Conservation (phyloP, 2,888 invertebrate species). For the Eupsilia transversa region DNA sequence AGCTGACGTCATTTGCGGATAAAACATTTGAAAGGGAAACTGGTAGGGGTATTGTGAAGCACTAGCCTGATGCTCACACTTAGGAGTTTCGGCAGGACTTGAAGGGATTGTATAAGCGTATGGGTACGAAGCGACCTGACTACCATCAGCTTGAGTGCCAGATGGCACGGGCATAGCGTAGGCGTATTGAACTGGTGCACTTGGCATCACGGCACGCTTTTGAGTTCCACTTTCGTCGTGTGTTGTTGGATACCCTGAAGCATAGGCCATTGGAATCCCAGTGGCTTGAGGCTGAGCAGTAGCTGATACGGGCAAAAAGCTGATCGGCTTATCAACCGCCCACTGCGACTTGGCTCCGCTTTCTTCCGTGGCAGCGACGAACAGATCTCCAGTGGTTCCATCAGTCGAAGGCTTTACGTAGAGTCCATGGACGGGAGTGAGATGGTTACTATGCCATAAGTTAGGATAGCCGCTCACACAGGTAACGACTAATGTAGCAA, state of each 20-base stretch:
- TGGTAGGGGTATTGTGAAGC: constrained; percentile 74
- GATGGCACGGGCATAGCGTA: constrained; percentile 77
- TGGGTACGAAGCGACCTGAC: constrained; percentile 72
- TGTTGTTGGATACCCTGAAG: constrained; percentile 67
- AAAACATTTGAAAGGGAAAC: constrained; percentile 80
- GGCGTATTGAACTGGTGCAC: constrained; percentile 78
- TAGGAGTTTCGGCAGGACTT: constrained; percentile 69
- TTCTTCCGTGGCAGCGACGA: constrained; percentile 87
- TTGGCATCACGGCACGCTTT: constrained; percentile 79
- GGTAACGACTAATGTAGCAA: constrained; percentile 52
- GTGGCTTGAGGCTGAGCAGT: constrained; percentile 70
- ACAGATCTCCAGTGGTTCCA: constrained; percentile 86
- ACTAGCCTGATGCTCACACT: constrained; percentile 67
- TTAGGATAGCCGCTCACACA: constrained; percentile 71
- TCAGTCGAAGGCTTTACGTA: constrained; percentile 85
- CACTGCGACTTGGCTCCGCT: constrained; percentile 83
- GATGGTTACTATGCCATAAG: constrained; percentile 70
- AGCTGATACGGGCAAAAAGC: constrained; percentile 76
- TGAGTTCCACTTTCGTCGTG: constrained; percentile 75
- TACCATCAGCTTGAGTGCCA: constrained; percentile 65
- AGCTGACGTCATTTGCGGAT: constrained; percentile 84
- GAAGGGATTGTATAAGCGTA: constrained; percentile 73
- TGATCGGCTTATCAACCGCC: constrained; percentile 84
- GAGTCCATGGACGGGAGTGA: constrained; percentile 86
- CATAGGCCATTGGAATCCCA: constrained; percentile 68